Evolutionary conservation across 2,888 invertebrate genomes (phyloP), one percentile per base, ranked within the genome.

Genomic region (Graphium colonna): DNA sequence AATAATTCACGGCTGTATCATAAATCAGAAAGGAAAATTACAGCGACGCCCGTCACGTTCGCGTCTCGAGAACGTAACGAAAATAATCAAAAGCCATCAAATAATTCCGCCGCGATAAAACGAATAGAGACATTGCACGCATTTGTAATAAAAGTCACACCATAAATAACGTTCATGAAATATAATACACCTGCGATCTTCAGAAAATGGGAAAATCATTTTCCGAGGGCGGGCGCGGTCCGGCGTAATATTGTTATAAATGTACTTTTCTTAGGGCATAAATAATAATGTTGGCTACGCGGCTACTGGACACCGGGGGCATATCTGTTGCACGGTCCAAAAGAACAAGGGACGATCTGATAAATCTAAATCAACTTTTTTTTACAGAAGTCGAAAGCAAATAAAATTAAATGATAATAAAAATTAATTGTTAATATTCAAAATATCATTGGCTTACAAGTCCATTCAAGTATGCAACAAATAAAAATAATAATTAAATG

Each of bases 131-230:
- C 88, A 85, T 87, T 73, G 88, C 88, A 89, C 89, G 89, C 86
- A 87, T 88, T 83, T 77, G 88, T 86, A 88, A 88, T 89, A 89
- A 88, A 89, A 89, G 85, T 89, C 87, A 76, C 79, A 73, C 81
- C 84, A 86, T 89, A 89, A 89, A 89, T 89, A 89, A 89, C 84
- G 81, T 79, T 86, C 89, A 89, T 88, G 89, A 89, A 89, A 89
- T 88, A 88, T 89, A 89, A 89, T 89, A 89, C 81, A 89, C 88
- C 89, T 89, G 88, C 88, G 89, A 89, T 89, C 87, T 89, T 86
- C 75, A 72, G 87, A 78, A 89, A 89, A 89, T 89, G 85, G 87
- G 84, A 83, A 87, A 89, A 89, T 89, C 84, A 89, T 89, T 88
- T 87, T 86, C 78, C 75, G 75, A 83, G 88, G 85, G 87, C 83